Conservation (phyloP, 2,888 invertebrate genomes). For the Lypha dubia region DNA sequence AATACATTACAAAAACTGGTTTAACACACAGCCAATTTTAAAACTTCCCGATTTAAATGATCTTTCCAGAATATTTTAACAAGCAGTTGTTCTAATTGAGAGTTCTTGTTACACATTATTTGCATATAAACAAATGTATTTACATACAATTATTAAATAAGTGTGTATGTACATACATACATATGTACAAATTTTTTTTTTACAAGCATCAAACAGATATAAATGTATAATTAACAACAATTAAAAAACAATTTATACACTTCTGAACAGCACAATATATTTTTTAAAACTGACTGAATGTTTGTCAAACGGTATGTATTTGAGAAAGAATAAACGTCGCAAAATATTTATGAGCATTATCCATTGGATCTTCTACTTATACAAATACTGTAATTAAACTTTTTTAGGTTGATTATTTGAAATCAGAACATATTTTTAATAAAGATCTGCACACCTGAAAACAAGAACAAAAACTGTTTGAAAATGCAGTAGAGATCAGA, state of each 20-base stretch:
- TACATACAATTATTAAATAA: neutral
- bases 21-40: conserved; percentile 17
- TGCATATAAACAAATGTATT: too few relatives aligned
- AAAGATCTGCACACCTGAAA: conserved; percentile 9
- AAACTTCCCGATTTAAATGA: conserved; percentile 1
- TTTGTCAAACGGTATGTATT: conserved; percentile 20
- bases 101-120: neutral
- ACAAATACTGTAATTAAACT: conserved; percentile 6
- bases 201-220: neutral
- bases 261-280: conserved; percentile 47
- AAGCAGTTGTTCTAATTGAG: conserved; percentile 7
- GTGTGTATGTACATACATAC: neutral
- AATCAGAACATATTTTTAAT: conserved; percentile 27
- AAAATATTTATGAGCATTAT: neutral
- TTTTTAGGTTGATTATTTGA: neutral
- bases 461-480: neutral
- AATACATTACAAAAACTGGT: conserved; percentile 33
- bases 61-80: neutral
- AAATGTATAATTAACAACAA: neutral
- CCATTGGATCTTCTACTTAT: neutral
- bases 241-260: conserved; percentile 37
- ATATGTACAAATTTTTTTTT: neutral
- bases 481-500: neutral
- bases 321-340: conserved; percentile 16
- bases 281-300: conserved; percentile 36